phyloP scores from a whole-genome alignment of 2,888 invertebrate species.

The Pollenia griseotomentosa region DNA sequence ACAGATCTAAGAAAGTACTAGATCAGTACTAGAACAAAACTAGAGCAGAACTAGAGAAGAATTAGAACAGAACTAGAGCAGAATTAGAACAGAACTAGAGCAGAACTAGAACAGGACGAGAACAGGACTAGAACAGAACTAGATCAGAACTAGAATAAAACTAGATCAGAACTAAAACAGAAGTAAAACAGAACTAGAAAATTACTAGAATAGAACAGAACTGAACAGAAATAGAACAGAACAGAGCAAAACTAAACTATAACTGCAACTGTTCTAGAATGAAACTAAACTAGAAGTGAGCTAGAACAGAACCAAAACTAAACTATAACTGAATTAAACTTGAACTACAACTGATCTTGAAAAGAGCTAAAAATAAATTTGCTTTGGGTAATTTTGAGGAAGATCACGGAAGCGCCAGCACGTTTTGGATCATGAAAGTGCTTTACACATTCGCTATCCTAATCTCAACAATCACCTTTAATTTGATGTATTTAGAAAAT shows the following conservation, averaged over 20 bases:
- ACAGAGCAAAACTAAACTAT: not conserved
- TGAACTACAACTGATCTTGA: not conserved
- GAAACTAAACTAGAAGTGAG: too few relatives aligned
- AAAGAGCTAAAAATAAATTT: not conserved
- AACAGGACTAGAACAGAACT: not conserved
- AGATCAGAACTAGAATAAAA: not conserved
- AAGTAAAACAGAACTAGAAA: not conserved
- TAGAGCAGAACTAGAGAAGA: not conserved
- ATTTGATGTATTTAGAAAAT: conserved; percentile 62
- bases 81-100: not conserved
- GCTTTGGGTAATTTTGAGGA: too few relatives aligned
- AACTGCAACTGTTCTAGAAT: not conserved
- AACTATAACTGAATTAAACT: not conserved
- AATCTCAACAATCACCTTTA: conserved; percentile 62
- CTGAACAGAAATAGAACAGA: not conserved
- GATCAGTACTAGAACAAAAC: not conserved
- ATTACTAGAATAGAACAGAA: too few relatives aligned
- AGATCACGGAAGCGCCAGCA: too few relatives aligned
- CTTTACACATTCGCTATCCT: not conserved
- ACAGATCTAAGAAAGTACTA: not conserved
- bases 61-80: not conserved
- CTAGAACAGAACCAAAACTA: not conserved
- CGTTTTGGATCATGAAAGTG: not conserved
- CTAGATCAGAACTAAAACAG: not conserved
- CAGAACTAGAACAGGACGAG: not conserved